These are phyloP conservation scores for Meloidogyne hapla DNA, from an alignment of 1,140 invertebrate genomes.

Conservation along the genomic window DNA sequence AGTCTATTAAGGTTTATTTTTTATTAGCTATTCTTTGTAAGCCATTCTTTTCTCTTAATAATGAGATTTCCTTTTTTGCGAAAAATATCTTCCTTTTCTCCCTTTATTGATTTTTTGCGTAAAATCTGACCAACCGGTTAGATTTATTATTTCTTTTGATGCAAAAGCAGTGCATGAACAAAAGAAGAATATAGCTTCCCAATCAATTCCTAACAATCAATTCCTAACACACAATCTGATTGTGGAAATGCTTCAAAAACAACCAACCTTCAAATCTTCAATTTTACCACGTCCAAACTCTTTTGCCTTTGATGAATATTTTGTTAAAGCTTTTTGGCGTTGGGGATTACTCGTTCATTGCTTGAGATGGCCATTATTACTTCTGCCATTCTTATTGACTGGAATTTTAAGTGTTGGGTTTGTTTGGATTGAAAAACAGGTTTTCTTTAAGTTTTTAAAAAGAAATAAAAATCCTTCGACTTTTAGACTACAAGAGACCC, in stretches of 20 bases:
- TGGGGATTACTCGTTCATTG: constrained; percentile 53
- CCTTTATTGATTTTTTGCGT: not conserved
- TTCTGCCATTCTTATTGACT: constrained; percentile 47
- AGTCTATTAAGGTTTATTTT: no score
- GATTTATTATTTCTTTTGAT: no score
- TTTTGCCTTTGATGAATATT: constrained; percentile 29
- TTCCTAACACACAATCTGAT: no score
- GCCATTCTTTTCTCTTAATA: no score
- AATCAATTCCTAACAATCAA: no score
- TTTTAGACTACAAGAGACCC: constrained; percentile 57
- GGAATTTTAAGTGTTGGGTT: constrained; percentile 53
- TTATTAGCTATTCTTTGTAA: no score
- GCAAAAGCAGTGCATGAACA: no score
- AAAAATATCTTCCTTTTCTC: not conserved
- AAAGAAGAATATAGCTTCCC: no score
- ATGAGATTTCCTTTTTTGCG: no score
- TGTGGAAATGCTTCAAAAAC: constrained; percentile 4
- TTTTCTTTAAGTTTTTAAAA: constrained; percentile 15
- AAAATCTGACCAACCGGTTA: no score
- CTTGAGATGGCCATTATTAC: constrained; percentile 40
- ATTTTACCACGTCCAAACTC: not conserved
- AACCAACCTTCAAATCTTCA: not conserved
- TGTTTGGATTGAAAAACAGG: constrained; percentile 59
- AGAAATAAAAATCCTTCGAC: not conserved
- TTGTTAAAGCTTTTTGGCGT: constrained; percentile 38